Base-by-base conservation (phyloP, 1,140 invertebrate genomes). In the Goniozus legneri region DNA sequence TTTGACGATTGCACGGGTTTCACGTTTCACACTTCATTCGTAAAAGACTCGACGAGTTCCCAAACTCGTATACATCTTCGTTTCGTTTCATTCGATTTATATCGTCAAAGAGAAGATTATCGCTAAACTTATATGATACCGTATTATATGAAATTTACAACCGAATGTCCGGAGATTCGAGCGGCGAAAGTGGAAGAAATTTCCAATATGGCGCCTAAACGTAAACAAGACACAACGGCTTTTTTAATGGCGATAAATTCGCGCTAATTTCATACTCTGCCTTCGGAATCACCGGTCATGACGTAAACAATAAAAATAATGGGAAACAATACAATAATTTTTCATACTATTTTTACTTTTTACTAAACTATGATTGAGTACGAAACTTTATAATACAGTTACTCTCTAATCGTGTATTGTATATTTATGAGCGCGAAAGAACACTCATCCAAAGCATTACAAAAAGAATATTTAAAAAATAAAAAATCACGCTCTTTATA, bases 301-400 rank as follows among this genome's bases (percentile, higher is more conserved):
- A 60, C 44, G 54, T 38, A 50, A 62, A 59, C 55, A 62, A 67
- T 62, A 55, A 6, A 52, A 62, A 47, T 60, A 56, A 58, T 43
- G 47, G 59, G 55, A 65, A 66, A 65, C 58, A 57, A 64, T 64
- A 67, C 60, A 62, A 67, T 62, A 67, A 71, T 70, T 71, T 63
- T 70, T 70, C 59, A 69, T 68, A 69, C 59, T 56, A 43, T 68
- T 70, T 71, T 71, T 68, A 70, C 67, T 69, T 71, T 64, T 70
- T 64, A 68, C 57, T 70, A n/a, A n/a, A 69, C 60, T 62, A 56
- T 65, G 48, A 63, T 68, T 68, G 59, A 44, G 48, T 64, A 58
- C 63, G 50, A n/a, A n/a, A 59, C 57, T 61, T 58, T 60, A 47
- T 49, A 61, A 61, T 63, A 47, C 33, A 40, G 59, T 66, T 65